Conservation (phyloP, 2,113 vertebrate species). For the Dolichallabes microphthalmus region DNA sequence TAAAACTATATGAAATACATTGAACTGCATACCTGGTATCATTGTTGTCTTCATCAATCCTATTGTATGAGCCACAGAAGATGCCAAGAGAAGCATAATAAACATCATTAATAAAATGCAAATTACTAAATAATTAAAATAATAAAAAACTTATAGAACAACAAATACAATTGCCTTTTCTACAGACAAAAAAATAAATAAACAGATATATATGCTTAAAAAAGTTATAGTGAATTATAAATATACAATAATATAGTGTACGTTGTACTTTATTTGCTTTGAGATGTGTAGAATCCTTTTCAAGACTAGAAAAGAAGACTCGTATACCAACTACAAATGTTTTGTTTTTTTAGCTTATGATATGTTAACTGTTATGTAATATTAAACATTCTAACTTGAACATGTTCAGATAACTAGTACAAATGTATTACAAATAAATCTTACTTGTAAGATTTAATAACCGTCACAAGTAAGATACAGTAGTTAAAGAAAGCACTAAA, state of each 20-base stretch:
- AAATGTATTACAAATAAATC: too few species aligned
- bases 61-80: too few species aligned
- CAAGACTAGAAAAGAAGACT: not conserved
- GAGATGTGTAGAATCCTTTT: not conserved
- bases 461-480: not conserved
- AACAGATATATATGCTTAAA: not conserved
- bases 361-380: not conserved
- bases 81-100: not conserved
- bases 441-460: too few species aligned
- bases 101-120: not conserved
- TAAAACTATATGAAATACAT: not conserved
- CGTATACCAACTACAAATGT: not conserved
- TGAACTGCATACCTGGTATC: slow-evolving; percentile 24
- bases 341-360: not conserved
- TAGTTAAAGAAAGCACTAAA: not conserved
- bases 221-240: not conserved
- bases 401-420: not conserved
- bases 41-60: not conserved
- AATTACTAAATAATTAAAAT: not conserved
- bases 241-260: not conserved
- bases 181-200: not conserved
- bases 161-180: not conserved
- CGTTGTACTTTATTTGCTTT: not conserved
- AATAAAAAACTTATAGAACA: not conserved
- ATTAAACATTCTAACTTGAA: not conserved